A percentile compares a stretch with the other conserved stretches of the same genome.
Conservation (phyloP, 2,113 vertebrate species). For the Colius striatus region DNA sequence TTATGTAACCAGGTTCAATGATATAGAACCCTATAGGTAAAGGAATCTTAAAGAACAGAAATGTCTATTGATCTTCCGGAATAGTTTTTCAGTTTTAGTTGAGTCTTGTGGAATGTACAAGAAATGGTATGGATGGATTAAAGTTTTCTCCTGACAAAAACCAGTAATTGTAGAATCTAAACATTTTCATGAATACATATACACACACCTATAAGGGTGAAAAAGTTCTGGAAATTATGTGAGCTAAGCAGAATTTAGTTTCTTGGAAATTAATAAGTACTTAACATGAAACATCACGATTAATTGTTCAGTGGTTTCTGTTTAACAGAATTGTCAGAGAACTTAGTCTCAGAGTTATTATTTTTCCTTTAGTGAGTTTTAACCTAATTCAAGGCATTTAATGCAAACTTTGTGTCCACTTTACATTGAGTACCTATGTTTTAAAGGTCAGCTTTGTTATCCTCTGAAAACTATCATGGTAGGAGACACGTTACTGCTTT, state of each 20-base stretch:
- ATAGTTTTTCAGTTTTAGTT: background rate
- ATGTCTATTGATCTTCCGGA: background rate
- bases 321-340: background rate
- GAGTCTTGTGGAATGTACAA: background rate
- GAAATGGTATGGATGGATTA: background rate
- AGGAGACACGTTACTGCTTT: background rate
- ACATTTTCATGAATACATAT: background rate
- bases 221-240: background rate
- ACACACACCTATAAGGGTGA: accelerated
- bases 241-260: background rate
- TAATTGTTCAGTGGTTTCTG: background rate
- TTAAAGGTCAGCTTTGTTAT: background rate
- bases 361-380: background rate
- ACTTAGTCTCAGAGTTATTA: background rate
- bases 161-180: background rate
- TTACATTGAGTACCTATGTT: background rate
- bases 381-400: background rate
- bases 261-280: background rate
- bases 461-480: background rate
- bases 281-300: background rate
- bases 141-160: background rate
- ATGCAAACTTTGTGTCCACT: background rate
- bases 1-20: background rate
- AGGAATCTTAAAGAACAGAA: background rate
- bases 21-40: background rate